Conservation (phyloP, 1,140 invertebrate genomes). For the Drosophila lacteicornis region DNA sequence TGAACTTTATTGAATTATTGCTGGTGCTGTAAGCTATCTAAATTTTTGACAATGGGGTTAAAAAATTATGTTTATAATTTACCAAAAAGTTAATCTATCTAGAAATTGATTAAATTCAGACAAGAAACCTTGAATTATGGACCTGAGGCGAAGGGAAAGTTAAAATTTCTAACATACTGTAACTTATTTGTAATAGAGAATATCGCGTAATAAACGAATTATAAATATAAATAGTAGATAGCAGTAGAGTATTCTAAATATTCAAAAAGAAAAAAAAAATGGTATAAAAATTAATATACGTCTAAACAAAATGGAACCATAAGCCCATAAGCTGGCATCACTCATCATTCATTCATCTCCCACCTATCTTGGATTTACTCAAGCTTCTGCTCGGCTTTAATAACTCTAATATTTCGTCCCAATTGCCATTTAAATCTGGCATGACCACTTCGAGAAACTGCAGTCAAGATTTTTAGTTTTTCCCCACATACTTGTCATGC, state of each 20-base stretch:
- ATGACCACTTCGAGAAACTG: slow-evolving; percentile 41
- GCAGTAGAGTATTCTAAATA: neutral
- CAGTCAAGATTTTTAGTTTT: slow-evolving; percentile 28
- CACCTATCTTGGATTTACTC: neutral
- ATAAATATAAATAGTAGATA: neutral
- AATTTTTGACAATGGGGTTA: neutral
- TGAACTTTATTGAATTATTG: slow-evolving; percentile 11
- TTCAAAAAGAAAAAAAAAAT: neutral
- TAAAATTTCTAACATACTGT: neutral
- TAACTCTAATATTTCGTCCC: slow-evolving; percentile 14
- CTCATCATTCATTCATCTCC: neutral
- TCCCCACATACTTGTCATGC: slow-evolving; percentile 30
- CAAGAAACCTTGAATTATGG: neutral
- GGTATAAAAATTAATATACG: neutral
- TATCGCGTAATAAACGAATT: too few species aligned
- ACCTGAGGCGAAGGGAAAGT: neutral
- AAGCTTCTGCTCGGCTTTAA: slow-evolving; percentile 6
- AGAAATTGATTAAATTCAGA: neutral
- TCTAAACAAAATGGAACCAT: neutral
- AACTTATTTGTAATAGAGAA: neutral
- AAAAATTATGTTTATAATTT: neutral
- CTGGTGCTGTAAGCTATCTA: neutral
- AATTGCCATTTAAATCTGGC: slow-evolving; percentile 40
- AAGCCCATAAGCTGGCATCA: neutral
- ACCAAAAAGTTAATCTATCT: neutral